A percentile compares a stretch with the other conserved stretches of the same genome.
Evolutionary conservation across 2,888 invertebrate species (phyloP).

Genomic region (Microctonus hyperodae): DNA sequence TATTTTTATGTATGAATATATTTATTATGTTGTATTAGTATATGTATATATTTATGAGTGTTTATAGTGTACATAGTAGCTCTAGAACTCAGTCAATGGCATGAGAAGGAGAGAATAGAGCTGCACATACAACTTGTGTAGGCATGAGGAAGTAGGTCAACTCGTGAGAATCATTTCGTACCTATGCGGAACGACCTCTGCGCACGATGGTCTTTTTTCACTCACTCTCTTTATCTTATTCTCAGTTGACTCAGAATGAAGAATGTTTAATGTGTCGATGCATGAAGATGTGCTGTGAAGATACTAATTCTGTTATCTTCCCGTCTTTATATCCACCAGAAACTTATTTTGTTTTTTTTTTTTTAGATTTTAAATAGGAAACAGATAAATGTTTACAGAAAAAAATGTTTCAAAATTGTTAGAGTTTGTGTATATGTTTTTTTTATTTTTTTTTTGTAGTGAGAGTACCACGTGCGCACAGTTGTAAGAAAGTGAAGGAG

Average conservation of each 20-base stretch:
- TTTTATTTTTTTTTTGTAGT: not conserved
- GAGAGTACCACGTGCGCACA: not conserved
- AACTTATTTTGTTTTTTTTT: not conserved
- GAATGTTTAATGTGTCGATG: slow-evolving; percentile 4
- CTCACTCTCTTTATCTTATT: not conserved
- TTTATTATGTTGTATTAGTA: too few species aligned
- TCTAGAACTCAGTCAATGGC: slow-evolving; percentile 44
- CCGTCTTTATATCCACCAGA: not conserved
- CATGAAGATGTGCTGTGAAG: slow-evolving; percentile 5
- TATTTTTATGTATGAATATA: not conserved
- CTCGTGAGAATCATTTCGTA: slow-evolving; percentile 50
- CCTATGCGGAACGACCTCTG: slow-evolving; percentile 32
- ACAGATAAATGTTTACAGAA: not conserved
- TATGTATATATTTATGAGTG: not conserved
- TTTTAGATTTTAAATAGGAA: not conserved
- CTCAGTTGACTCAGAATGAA: not conserved
- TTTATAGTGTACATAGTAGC: slow-evolving; percentile 13
- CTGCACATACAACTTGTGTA: slow-evolving; percentile 14
- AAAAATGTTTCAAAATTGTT: not conserved
- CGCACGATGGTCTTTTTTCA: not conserved
- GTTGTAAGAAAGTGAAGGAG: slow-evolving; percentile 25
- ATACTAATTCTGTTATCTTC: slow-evolving; percentile 22
- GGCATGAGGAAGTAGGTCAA: slow-evolving; percentile 46
- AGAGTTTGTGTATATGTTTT: not conserved
- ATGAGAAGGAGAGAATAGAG: slow-evolving; percentile 39